Conservation (phyloP, 2,888 invertebrate species). For the Agapetus fuscipes region DNA sequence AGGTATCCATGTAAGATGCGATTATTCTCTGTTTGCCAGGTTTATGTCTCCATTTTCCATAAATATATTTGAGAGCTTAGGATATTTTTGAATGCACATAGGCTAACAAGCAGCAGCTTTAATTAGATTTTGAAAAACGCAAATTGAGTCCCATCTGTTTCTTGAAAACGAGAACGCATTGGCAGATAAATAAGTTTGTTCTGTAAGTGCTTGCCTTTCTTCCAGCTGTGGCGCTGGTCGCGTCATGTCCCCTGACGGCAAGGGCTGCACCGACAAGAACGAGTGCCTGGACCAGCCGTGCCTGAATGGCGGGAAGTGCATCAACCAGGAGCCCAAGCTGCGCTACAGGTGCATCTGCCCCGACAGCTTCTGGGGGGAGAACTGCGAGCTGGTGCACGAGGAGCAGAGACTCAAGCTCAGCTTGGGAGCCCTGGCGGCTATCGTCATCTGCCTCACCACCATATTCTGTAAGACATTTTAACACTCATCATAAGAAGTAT, state of each 20-base stretch:
- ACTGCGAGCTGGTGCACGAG: conserved; percentile 62
- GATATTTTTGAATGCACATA: too few species aligned
- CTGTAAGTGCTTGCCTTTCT: too few species aligned
- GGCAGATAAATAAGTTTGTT: too few species aligned
- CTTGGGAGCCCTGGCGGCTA: conserved; percentile 71
- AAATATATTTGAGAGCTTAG: too few species aligned
- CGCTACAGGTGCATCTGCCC: conserved; percentile 61
- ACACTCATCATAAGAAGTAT: too few species aligned
- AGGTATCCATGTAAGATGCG: too few species aligned
- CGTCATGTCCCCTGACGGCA: conserved; percentile 56
- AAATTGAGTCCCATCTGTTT: too few species aligned
- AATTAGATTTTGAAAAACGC: too few species aligned
- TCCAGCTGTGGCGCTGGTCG: conserved; percentile 60
- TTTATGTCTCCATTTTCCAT: too few species aligned
- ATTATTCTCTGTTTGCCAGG: too few species aligned
- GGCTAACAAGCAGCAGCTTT: too few species aligned
- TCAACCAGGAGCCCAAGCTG: conserved; percentile 57
- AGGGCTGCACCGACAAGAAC: conserved; percentile 64
- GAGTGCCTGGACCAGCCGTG: conserved; percentile 65
- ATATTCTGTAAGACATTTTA: conserved; percentile 73
- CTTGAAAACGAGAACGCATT: too few species aligned
- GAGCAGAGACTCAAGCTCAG: conserved; percentile 66
- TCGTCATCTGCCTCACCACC: conserved; percentile 68
- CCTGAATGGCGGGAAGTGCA: conserved; percentile 59
- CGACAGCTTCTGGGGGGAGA: conserved; percentile 61